A percentile compares a stretch with the other conserved stretches of the same genome.
phyloP scores from a whole-genome alignment of 1,140 invertebrate genomes.

The Drosophila pseudoananassae region DNA sequence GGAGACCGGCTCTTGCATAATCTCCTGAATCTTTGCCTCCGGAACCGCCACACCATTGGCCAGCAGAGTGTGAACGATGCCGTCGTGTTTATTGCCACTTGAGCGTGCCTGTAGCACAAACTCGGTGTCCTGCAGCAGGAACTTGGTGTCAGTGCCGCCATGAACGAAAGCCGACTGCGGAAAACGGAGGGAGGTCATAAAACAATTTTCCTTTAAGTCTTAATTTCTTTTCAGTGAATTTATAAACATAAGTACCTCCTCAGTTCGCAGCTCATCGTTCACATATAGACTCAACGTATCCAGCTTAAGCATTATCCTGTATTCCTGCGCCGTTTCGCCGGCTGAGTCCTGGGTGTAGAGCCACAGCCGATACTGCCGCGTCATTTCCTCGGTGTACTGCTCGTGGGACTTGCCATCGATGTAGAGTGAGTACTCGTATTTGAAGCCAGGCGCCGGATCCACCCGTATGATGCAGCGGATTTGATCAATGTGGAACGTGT shows the following conservation, averaged over 20 bases:
- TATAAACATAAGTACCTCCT: too few relatives aligned
- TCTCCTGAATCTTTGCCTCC: slow-evolving; percentile 80
- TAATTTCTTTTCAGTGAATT: too few relatives aligned
- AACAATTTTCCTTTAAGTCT: neutral
- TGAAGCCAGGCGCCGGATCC: slow-evolving; percentile 91
- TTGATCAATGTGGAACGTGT: slow-evolving; percentile 85
- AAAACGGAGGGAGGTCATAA: slow-evolving; percentile 40
- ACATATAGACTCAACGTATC: slow-evolving; percentile 80
- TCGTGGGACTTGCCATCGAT: slow-evolving; percentile 91
- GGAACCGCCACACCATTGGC: slow-evolving; percentile 73
- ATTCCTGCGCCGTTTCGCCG: slow-evolving; percentile 62
- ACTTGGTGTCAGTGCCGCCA: slow-evolving; percentile 92
- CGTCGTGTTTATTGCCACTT: slow-evolving; percentile 81
- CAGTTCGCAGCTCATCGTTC: slow-evolving; percentile 76
- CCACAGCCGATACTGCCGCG: slow-evolving; percentile 87
- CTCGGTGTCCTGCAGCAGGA: slow-evolving; percentile 84
- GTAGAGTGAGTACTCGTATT: slow-evolving; percentile 91
- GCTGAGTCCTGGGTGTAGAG: slow-evolving; percentile 50
- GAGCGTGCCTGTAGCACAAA: slow-evolving; percentile 79
- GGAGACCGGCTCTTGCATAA: slow-evolving; percentile 80
- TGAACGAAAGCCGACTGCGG: slow-evolving; percentile 91
- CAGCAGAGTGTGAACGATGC: slow-evolving; percentile 73
- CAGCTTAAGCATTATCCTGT: slow-evolving; percentile 88
- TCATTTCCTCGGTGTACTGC: slow-evolving; percentile 91
- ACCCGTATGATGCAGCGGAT: slow-evolving; percentile 85